Base-by-base conservation (phyloP, 2,113 vertebrate genomes). In the Urocolius indicus region DNA sequence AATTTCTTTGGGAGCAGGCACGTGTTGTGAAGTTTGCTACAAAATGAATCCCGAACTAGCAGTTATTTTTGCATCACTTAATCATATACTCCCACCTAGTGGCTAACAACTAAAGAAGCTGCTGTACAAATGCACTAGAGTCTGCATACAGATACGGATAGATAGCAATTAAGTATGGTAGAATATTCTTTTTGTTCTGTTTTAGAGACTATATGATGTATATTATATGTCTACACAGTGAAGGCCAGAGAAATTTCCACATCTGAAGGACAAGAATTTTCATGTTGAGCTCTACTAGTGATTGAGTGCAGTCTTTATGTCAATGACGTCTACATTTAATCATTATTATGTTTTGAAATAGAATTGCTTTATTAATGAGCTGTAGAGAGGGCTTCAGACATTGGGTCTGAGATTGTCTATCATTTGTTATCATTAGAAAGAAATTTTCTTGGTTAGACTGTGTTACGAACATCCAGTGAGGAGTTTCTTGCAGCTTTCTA, bases 41-140 rank as follows among this genome's bases (percentile, higher is more conserved):
- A 51, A 75, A 57, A 63, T 7, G 3, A 72, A 55, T 48, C 24
- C 13, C 22, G 32, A 85, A 36, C 21, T 3, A 36, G 3, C 1
- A 1, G 13, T 29, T 84, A 36, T 11, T 74, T 65, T 80, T 20
- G 72, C 46, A 21, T 88, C 20, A 63, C 18, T 61, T 84, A 80
- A 94, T 94, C 85, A 74, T 93, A 67, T 66, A 88, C 90, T 88
- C 67, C 91, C 94, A 10, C 90, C 91, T 94, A 94, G 90, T 96
- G 96, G 94, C 67, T 48, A 61, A 58, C 3, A 5, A 41, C 49
- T 91, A 51, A 78, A 89, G 13, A 10, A 68, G 32, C 8, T 27
- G 2, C 45, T 62, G n/a, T 29, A 36, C 34, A 58, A 14, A 26
- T 65, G 55, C n/a, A 65, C 16, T 48, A 7, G 0, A 0, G 43